These are phyloP conservation scores for Geodia barretti DNA, from an alignment of 37 sponge, comb jelly and placozoan species.

Conservation along the genomic window DNA sequence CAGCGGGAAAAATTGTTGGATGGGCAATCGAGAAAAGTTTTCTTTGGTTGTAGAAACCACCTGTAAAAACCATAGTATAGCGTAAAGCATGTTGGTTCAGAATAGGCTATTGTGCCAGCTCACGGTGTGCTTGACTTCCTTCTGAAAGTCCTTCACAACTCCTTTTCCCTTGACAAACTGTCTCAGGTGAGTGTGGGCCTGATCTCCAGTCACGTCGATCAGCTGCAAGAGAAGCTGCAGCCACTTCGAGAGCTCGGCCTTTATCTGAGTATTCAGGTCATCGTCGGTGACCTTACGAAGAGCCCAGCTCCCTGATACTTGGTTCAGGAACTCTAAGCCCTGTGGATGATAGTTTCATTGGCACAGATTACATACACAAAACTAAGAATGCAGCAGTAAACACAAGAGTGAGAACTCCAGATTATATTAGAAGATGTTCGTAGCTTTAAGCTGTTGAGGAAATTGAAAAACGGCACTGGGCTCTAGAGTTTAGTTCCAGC, in stretches of 20 bases:
- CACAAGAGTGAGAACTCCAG: too few relatives aligned
- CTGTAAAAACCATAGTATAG: slow-evolving; percentile 1
- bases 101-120: background rate
- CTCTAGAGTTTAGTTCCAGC: too few relatives aligned
- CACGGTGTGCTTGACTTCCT: slow-evolving; percentile 19
- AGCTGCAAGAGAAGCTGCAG: slow-evolving; percentile 37
- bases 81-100: background rate
- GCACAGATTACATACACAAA: too few relatives aligned
- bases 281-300: background rate
- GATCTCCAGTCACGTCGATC: slow-evolving; percentile 35
- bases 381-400: too few relatives aligned
- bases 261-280: background rate
- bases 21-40: slow-evolving; percentile 19
- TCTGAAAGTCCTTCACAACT: slow-evolving; percentile 11
- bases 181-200: slow-evolving; percentile 14
- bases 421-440: too few relatives aligned
- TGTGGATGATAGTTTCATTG: background rate
- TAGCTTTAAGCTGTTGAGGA: too few relatives aligned
- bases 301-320: slow-evolving; percentile 10
- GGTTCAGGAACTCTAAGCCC: slow-evolving; percentile 57
- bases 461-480: too few relatives aligned
- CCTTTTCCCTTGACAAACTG: slow-evolving; percentile 6
- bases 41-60: slow-evolving; percentile 16
- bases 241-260: slow-evolving; percentile 34
- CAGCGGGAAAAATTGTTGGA: slow-evolving; percentile 49